Conservation (phyloP, 2,888 invertebrate genomes). For the Cephus pygmeus region DNA sequence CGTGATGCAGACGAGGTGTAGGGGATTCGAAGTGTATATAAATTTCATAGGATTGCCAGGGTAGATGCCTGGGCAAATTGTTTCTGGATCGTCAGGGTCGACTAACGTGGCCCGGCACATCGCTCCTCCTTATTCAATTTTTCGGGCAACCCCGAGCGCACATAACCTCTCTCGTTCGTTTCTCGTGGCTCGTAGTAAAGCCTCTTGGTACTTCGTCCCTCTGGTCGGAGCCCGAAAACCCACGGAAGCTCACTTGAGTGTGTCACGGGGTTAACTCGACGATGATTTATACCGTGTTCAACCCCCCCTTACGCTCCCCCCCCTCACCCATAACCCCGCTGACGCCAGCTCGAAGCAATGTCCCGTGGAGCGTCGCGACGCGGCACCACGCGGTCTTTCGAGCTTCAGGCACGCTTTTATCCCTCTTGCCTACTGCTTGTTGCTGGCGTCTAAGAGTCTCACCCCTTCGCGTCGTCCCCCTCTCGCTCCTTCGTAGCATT, state of each 20-base stretch:
- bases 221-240: not conserved
- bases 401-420: not conserved
- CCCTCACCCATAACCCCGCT: not conserved
- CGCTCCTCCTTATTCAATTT: not conserved
- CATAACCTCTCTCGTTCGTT: not conserved
- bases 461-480: not conserved
- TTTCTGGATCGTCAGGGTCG: constrained; percentile 22
- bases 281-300: constrained; percentile 20
- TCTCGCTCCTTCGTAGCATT: not conserved
- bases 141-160: not conserved
- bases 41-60: constrained; percentile 23
- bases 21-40: constrained; percentile 1
- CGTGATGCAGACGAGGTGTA: too few relatives aligned
- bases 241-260: constrained; percentile 20
- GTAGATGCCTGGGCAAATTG: constrained; percentile 30
- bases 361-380: too few relatives aligned
- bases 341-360: not conserved
- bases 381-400: too few relatives aligned
- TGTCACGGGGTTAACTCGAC: constrained; percentile 23
- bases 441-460: not conserved
- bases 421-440: not conserved
- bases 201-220: not conserved
- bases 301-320: constrained; percentile 8
- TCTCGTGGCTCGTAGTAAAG: too few relatives aligned
- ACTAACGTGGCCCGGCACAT: not conserved